These are phyloP conservation scores for Edolisoma coerulescens DNA, from an alignment of 2,113 vertebrate species.

Conservation along the genomic window DNA sequence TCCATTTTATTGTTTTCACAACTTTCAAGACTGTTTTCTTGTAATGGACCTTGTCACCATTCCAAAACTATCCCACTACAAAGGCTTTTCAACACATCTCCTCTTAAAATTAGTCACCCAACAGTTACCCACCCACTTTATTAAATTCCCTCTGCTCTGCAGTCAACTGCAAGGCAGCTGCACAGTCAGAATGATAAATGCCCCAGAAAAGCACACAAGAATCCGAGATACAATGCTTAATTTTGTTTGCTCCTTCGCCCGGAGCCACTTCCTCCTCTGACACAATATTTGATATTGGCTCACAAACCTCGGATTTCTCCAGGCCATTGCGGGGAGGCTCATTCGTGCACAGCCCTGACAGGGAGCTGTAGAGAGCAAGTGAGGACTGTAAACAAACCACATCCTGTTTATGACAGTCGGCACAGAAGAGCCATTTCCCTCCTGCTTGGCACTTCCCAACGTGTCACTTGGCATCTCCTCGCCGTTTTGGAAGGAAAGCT, in stretches of 20 bases:
- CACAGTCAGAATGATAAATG: conserved; percentile 1
- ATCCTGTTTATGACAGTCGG: not conserved
- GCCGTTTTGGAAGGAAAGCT: not conserved
- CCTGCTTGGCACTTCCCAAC: conserved; percentile 25
- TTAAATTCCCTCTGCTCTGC: not conserved
- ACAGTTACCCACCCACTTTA: not conserved
- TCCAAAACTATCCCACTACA: not conserved
- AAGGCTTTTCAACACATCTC: not conserved
- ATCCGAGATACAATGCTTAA: conserved; percentile 39
- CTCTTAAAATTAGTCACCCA: not conserved
- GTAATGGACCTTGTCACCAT: not conserved
- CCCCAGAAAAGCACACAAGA: not conserved
- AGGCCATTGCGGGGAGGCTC: not conserved
- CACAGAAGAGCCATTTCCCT: conserved; percentile 23
- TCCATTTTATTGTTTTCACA: not conserved
- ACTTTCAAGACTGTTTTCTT: not conserved
- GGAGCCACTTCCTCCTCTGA: conserved; percentile 15
- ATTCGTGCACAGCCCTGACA: not conserved
- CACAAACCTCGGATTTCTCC: not conserved
- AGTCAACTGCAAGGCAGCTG: not conserved
- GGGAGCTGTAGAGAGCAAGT: not conserved
- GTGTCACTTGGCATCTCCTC: not conserved
- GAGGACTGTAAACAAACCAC: not conserved
- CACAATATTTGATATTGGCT: not conserved
- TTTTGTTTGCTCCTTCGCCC: conserved; percentile 22